A percentile compares a stretch with the other conserved stretches of the same genome.
These are phyloP conservation scores for Byasa hedistus DNA, from an alignment of 2,888 invertebrate genomes.

Conservation along the genomic window DNA sequence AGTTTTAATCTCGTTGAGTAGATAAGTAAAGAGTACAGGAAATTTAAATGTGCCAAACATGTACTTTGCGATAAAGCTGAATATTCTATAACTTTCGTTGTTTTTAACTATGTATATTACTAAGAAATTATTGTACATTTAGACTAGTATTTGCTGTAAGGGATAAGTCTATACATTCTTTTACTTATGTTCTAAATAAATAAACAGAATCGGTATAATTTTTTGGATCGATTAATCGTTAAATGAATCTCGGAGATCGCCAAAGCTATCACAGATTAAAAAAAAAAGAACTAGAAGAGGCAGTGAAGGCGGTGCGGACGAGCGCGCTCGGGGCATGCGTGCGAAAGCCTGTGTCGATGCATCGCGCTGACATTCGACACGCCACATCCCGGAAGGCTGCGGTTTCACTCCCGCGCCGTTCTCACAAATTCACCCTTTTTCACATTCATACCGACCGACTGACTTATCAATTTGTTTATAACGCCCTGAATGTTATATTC, in stretches of 20 bases:
- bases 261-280: slow-evolving; percentile 23
- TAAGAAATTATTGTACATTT: background rate
- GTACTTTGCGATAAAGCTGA: no score
- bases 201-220: background rate
- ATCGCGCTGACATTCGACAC: slow-evolving; percentile 69
- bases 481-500: background rate
- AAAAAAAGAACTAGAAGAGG: slow-evolving; percentile 45
- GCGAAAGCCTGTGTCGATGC: slow-evolving; percentile 58
- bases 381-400: slow-evolving; percentile 78
- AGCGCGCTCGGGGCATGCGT: slow-evolving; percentile 60
- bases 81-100: no score
- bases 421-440: slow-evolving; percentile 59
- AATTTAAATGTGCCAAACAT: no score
- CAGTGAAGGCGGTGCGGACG: slow-evolving; percentile 53
- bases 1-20: no score
- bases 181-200: background rate
- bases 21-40: no score
- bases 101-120: no score
- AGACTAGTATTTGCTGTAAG: background rate
- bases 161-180: background rate
- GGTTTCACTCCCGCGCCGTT: slow-evolving; percentile 39
- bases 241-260: slow-evolving; percentile 14
- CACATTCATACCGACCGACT: slow-evolving; percentile 38
- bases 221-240: slow-evolving; percentile 1
- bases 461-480: slow-evolving; percentile 9